Evolutionary conservation across 2,113 vertebrate genomes (phyloP).

Genomic region (Pyrgilauda ruficollis): DNA sequence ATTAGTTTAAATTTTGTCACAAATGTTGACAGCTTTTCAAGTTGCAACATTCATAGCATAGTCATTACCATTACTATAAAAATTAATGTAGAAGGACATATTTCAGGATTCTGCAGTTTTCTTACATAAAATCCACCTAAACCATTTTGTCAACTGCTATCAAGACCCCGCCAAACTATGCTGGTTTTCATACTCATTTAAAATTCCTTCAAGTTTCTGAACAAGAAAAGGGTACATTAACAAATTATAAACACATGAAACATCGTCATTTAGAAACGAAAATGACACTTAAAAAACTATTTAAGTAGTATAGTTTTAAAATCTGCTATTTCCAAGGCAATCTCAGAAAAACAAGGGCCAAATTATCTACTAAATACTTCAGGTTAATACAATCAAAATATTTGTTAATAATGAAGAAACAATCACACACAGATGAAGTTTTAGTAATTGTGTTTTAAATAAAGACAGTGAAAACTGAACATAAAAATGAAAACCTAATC

Average conservation of each 20-base stretch:
- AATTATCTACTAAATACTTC: neutral
- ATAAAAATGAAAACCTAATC: neutral
- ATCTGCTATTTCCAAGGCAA: neutral
- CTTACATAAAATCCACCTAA: neutral
- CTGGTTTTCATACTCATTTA: neutral
- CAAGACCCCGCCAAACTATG: neutral
- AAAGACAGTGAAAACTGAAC: neutral
- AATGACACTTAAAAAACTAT: neutral
- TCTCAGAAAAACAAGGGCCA: neutral
- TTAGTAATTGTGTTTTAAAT: neutral
- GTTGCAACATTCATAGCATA: neutral
- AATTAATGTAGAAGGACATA: neutral
- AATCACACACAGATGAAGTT: neutral
- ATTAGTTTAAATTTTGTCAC: neutral
- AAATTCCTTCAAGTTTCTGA: neutral
- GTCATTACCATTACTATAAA: neutral
- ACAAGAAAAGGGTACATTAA: neutral
- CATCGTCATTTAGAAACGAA: neutral
- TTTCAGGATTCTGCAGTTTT: neutral
- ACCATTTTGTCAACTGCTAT: neutral
- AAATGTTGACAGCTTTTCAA: conserved; percentile 24
- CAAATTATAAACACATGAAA: neutral
- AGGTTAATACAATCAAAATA: neutral
- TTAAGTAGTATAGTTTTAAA: neutral
- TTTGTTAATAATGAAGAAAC: neutral